Percentiles rank a stretch among this genome's conserved stretches.
These are phyloP conservation scores for Halesus radiatus DNA, from an alignment of 1,140 invertebrate species.

Conservation along the genomic window DNA sequence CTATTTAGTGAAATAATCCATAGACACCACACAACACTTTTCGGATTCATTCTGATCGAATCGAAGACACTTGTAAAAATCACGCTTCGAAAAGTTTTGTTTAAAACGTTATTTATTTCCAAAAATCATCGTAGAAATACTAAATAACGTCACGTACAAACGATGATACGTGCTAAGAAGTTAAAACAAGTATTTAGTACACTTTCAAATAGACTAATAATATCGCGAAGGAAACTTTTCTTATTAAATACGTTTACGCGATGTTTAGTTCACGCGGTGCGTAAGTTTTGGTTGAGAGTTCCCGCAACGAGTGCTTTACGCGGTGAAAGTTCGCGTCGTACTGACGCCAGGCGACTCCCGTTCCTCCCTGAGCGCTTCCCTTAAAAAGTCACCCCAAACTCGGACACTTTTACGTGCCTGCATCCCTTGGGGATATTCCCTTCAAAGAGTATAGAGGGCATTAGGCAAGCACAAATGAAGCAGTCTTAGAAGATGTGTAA, in stretches of 20 bases:
- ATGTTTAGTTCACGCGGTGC: not conserved
- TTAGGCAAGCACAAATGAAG: not conserved
- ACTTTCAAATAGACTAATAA: too few species aligned
- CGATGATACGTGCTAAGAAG: not conserved
- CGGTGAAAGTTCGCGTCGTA: slow-evolving; percentile 20
- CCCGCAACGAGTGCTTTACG: not conserved
- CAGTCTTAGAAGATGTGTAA: slow-evolving; percentile 5
- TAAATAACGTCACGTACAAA: too few species aligned
- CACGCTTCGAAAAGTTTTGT: too few species aligned
- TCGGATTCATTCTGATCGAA: slow-evolving; percentile 3
- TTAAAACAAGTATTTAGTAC: not conserved
- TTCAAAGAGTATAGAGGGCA: not conserved
- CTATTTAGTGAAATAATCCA: slow-evolving; percentile 22
- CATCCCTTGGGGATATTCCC: slow-evolving; percentile 17
- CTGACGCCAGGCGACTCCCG: slow-evolving; percentile 2
- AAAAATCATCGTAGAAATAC: too few species aligned
- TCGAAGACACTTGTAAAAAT: too few species aligned
- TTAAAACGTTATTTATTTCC: too few species aligned
- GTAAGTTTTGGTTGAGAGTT: not conserved
- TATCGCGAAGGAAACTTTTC: too few species aligned
- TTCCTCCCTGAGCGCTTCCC: slow-evolving; percentile 11
- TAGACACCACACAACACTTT: not conserved
- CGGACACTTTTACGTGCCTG: not conserved
- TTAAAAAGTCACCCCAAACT: slow-evolving; percentile 16
- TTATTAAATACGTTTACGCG: not conserved